Evolutionary conservation across 2,888 invertebrate species (phyloP).

Genomic region (Muscina levida): DNA sequence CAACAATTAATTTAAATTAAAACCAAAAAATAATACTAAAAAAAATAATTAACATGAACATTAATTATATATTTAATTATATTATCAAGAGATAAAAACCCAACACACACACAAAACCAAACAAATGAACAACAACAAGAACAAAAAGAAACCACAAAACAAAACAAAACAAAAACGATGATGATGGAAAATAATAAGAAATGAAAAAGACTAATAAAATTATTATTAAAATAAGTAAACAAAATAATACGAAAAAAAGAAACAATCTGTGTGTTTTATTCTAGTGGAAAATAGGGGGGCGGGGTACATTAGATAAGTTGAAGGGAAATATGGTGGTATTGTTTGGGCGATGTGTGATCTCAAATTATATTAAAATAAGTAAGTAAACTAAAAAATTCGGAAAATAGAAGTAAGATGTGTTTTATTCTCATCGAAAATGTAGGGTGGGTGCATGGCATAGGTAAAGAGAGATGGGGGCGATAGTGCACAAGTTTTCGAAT

Average conservation of each 20-base stretch:
- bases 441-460: too few species aligned
- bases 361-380: too few species aligned
- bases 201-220: constrained; percentile 61
- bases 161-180: constrained; percentile 36
- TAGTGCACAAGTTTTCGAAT: too few species aligned
- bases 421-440: too few species aligned
- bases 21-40: constrained; percentile 32
- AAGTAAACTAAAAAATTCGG: too few species aligned
- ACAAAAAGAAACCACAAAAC: constrained; percentile 14
- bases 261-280: constrained; percentile 33
- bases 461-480: too few species aligned
- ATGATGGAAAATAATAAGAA: constrained; percentile 54
- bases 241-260: constrained; percentile 41
- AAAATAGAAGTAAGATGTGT: too few species aligned
- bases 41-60: constrained; percentile 14
- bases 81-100: constrained; percentile 16
- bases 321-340: too few species aligned
- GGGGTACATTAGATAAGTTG: neutral
- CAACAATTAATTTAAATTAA: constrained; percentile 45
- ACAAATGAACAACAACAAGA: neutral
- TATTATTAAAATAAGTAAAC: constrained; percentile 58
- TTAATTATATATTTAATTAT: constrained; percentile 47
- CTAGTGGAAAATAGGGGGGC: neutral
- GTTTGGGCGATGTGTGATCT: too few species aligned
- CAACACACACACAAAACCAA: neutral